phyloP scores from a whole-genome alignment of 2,888 invertebrate genomes.

The Callinectes sapidus region DNA sequence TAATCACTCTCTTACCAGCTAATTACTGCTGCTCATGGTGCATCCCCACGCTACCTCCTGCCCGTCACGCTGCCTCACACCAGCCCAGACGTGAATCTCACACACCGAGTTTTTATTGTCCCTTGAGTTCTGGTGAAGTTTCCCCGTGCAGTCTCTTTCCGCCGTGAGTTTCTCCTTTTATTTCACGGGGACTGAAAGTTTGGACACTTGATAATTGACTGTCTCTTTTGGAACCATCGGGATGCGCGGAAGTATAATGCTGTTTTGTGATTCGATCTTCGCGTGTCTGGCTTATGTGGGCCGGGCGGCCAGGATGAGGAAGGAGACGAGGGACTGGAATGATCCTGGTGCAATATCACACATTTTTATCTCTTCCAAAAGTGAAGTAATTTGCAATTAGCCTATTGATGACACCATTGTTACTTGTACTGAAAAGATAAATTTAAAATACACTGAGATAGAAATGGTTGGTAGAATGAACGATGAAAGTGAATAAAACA shows the following conservation, averaged over 20 bases:
- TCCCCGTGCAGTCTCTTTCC: constrained; percentile 17
- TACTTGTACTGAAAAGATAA: neutral
- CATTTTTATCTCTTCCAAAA: neutral
- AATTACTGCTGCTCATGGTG: neutral
- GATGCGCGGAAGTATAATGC: constrained; percentile 21
- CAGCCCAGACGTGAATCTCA: neutral
- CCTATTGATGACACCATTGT: neutral
- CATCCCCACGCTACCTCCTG: neutral
- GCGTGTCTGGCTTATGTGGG: neutral
- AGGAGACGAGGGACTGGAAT: neutral
- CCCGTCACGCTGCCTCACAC: neutral
- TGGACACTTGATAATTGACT: constrained; percentile 46
- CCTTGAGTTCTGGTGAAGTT: neutral
- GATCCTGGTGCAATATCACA: neutral
- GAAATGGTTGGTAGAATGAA: neutral
- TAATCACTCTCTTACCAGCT: neutral
- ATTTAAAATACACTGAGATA: neutral
- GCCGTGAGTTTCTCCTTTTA: constrained; percentile 30
- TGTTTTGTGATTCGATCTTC: constrained; percentile 31
- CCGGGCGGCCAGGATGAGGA: neutral
- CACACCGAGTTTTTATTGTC: neutral
- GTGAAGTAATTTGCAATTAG: neutral
- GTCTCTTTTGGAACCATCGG: constrained; percentile 36
- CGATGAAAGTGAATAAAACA: neutral
- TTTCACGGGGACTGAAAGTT: constrained; percentile 36